Percentiles rank a stretch among this genome's conserved stretches.
Evolutionary conservation across 2,888 invertebrate species (phyloP).

Genomic region (Mamestra brassicae): DNA sequence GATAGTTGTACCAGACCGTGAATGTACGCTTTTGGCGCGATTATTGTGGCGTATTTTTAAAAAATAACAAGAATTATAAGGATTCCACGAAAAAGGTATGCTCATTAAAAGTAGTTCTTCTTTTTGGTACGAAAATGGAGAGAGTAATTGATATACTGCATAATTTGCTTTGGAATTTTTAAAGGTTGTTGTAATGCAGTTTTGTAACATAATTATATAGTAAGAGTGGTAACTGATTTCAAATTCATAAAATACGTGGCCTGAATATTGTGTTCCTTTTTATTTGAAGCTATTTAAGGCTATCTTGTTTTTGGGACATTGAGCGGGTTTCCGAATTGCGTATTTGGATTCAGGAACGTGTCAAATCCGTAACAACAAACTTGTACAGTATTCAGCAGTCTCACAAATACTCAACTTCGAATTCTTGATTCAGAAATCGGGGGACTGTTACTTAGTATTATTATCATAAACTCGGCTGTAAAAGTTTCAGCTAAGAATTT

Average conservation of each 20-base stretch:
- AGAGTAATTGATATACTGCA: conserved; percentile 52
- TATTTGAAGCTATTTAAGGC: neutral
- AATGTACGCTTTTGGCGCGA: conserved; percentile 68
- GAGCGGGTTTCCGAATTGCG: too few species aligned
- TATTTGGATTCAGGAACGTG: neutral
- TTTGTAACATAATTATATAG: conserved; percentile 34
- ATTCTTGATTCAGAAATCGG: neutral
- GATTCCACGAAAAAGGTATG: conserved; percentile 61
- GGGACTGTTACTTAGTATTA: neutral
- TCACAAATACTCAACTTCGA: neutral
- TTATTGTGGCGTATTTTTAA: conserved; percentile 69
- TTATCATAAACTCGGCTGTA: neutral
- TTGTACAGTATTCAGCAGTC: too few species aligned
- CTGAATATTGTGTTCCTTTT: neutral
- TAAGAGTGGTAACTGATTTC: conserved; percentile 38
- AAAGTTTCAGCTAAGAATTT: neutral
- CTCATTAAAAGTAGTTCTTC: conserved; percentile 63
- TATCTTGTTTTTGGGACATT: neutral
- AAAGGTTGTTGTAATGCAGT: conserved; percentile 15
- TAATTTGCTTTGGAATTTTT: conserved; percentile 45
- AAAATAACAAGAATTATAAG: conserved; percentile 65
- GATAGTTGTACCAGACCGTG: conserved; percentile 81
- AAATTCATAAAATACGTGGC: conserved; percentile 16
- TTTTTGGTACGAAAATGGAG: conserved; percentile 39
- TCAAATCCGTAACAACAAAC: neutral